phyloP scores from a whole-genome alignment of 2,888 invertebrate genomes.

The Noctua pronuba region DNA sequence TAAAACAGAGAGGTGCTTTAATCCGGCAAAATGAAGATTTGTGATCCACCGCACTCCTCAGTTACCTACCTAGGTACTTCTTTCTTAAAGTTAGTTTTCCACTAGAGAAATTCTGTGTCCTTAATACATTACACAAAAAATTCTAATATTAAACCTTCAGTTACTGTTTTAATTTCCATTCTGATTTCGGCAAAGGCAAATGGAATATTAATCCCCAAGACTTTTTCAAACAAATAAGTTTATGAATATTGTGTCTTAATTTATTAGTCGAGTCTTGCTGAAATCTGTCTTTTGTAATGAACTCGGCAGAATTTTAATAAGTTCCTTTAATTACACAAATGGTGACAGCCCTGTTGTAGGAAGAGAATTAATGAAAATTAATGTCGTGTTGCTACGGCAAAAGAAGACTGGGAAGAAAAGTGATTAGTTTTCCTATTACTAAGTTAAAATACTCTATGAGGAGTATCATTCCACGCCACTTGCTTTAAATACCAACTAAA shows the following conservation, averaged over 20 bases:
- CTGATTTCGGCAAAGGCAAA: slow-evolving; percentile 31
- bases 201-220: slow-evolving; percentile 63
- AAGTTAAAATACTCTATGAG: neutral
- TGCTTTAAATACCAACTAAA: neutral
- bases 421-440: neutral
- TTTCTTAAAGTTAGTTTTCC: slow-evolving; percentile 20
- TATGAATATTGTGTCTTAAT: slow-evolving; percentile 57
- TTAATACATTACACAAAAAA: neutral
- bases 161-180: slow-evolving; percentile 37
- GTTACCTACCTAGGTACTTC: slow-evolving; percentile 12
- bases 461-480: neutral
- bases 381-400: slow-evolving; percentile 2
- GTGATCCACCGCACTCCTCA: slow-evolving; percentile 70
- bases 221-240: slow-evolving; percentile 54
- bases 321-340: slow-evolving; percentile 39
- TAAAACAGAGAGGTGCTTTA: slow-evolving; percentile 82
- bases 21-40: slow-evolving; percentile 85
- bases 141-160: neutral
- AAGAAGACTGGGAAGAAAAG: neutral
- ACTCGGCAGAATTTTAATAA: slow-evolving; percentile 52
- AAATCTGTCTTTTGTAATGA: slow-evolving; percentile 77
- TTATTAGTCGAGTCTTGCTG: slow-evolving; percentile 55
- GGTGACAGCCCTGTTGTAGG: slow-evolving; percentile 17
- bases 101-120: slow-evolving; percentile 9
- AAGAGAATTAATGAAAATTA: slow-evolving; percentile 13